Conservation (phyloP, 2,113 vertebrate genomes). For the Arvicanthis niloticus region DNA sequence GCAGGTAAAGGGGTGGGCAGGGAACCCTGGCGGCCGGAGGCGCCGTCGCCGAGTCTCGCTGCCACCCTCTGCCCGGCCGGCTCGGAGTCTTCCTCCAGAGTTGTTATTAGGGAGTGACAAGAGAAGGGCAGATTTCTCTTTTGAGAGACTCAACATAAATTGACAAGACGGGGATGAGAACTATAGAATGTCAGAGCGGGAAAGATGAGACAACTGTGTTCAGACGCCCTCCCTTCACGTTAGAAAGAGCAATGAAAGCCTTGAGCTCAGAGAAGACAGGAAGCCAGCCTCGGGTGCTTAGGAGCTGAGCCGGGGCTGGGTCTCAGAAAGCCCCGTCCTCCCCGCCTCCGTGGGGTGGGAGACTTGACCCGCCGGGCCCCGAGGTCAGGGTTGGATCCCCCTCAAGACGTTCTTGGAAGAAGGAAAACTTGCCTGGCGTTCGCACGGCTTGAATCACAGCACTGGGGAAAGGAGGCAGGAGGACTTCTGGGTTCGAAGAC, state of each 20-base stretch:
- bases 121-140: not conserved
- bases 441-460: not conserved
- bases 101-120: not conserved
- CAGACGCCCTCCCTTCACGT: not conserved
- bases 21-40: fast-evolving
- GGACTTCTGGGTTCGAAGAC: not conserved
- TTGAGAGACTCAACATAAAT: not conserved
- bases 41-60: not conserved
- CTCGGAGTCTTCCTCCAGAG: not conserved
- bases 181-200: not conserved
- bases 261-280: not conserved
- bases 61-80: not conserved
- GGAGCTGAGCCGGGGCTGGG: not conserved
- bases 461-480: not conserved
- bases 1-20: conserved; percentile 74
- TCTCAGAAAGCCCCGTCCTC: too few species aligned
- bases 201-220: not conserved
- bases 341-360: not conserved
- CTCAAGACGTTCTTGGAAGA: not conserved
- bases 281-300: not conserved
- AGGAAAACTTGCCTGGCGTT: not conserved
- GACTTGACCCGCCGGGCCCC: fast-evolving
- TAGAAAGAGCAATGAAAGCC: not conserved
- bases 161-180: not conserved
- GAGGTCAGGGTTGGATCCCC: not conserved